Base-by-base conservation (phyloP, 2,113 vertebrate genomes). In the Lophotis ruficrista region DNA sequence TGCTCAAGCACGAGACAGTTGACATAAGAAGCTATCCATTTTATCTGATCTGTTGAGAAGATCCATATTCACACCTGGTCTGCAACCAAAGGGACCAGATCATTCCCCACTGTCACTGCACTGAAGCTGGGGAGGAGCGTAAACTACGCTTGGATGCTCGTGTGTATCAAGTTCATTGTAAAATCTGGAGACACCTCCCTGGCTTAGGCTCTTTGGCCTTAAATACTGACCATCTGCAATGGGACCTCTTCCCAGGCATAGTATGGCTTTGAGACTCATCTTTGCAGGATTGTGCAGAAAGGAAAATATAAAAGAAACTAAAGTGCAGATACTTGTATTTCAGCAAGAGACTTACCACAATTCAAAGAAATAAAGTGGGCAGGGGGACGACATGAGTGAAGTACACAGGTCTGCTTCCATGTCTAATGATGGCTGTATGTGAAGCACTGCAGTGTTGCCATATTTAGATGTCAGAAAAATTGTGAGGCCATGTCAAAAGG, bases 341-440 rank as follows among this genome's bases (percentile, higher is more conserved):
- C 38, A 80, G 37, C 13, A 65, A 86, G 15, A 12, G 2, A 7
- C 16, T 79, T 70, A 48, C 50, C 14, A 20, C 23, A 35, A 14
- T 35, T 25, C 21, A 48, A 66, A 57, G 31, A 30, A 38, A 51
- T 72, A 31, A 71, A 72, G 25, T 3, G 5, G 5, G 8, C 1
- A 0, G 30, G 15, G 9, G 8, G 7, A 30, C 0, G 2, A 23
- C 14, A 56, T 6, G 14, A 9, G 21, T 28, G 41, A 88, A 51
- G 6, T 20, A 35, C 23, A 35, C 25, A 20, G 20, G 15, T 62
- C 12, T 65, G 9, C 24, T 45, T 41, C 11, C 27, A 27, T 24
- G 14, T 75, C 47, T 54, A 37, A 23, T 14, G 13, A 24, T 19
- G 27, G 28, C 33, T 8, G 35, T 24, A 58, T 2, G 3, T 10